A percentile compares a stretch with the other conserved stretches of the same genome.
Evolutionary conservation across 2,888 invertebrate species (phyloP).

Genomic region (Nysson spinosus): DNA sequence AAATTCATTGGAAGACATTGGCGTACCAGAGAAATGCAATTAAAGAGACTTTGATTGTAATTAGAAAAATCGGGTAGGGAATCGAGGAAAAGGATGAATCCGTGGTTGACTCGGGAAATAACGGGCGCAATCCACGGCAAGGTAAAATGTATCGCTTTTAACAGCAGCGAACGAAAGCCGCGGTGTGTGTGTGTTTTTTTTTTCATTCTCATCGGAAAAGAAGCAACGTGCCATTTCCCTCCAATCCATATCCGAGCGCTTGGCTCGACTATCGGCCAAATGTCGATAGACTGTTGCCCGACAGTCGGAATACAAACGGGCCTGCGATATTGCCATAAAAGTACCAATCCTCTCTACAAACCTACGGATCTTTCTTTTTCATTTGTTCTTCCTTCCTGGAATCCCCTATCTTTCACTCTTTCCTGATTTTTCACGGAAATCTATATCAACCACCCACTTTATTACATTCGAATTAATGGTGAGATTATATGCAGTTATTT

Average conservation of each 20-base stretch:
- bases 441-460: too few species aligned
- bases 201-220: conserved; percentile 58
- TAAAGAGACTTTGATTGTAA: conserved; percentile 22
- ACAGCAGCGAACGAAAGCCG: conserved; percentile 41
- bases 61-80: conserved; percentile 14
- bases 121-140: not conserved
- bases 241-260: conserved; percentile 50
- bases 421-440: not conserved
- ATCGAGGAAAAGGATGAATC: not conserved
- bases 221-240: conserved; percentile 54
- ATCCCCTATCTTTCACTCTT: not conserved
- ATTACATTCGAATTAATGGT: too few species aligned
- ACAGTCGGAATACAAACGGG: conserved; percentile 55
- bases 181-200: conserved; percentile 48
- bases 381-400: conserved; percentile 2
- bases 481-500: too few species aligned
- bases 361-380: conserved; percentile 21
- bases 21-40: conserved; percentile 14
- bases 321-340: conserved; percentile 57
- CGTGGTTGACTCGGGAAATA: conserved; percentile 1
- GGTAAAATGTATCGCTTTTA: conserved; percentile 42
- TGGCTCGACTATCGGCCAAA: conserved; percentile 56
- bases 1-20: not conserved
- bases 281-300: conserved; percentile 57
- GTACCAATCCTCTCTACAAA: conserved; percentile 49